Evolutionary conservation across 1,140 invertebrate genomes (phyloP), one percentile per base, ranked within the genome.

Genomic region (Nylanderia fulva): DNA sequence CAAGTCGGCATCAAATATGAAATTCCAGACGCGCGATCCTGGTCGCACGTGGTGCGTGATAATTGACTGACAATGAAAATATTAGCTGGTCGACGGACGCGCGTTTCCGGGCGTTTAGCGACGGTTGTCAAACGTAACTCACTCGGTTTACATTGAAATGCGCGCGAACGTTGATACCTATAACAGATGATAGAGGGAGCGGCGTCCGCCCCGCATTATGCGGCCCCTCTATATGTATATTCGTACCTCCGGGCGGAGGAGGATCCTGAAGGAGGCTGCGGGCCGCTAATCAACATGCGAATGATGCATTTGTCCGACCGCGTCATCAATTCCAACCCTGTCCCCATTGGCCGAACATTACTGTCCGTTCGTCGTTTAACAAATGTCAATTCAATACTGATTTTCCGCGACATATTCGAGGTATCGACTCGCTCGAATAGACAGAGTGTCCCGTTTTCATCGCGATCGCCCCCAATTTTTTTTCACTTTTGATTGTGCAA

Each of bases 261-360:
- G n/a, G n/a, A n/a, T n/a, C 54, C 60, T 52, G 8, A 84, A 63
- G 56, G 33, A 88, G 71, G 86, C 86, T 79, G 72, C 64, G 45
- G 77, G 63, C 85, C 36, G 77, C 63, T 68, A 63, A 86, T 86
- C 79, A 88, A 84, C 85, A 86, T 88, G 85, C 69, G 86, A 63
- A 88, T 86, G 85, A 88, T 86, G 69, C 77, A 66, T 88, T 88
- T 71, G 86, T 88, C 56, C 77, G 48, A 63, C 45, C 77, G 77
- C 79, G 45, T 86, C 86, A 86, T 88, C 84, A 84, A 88, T 88
- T 86, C 64, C 66, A n/a, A n/a, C 60, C 27, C 69, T 83, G 77
- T 86, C 71, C 76, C 63, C 63, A 60, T 72, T 58, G 79, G 48
- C 48, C 72, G 79, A 79, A 58, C 68, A 88, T 88, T 88, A 85